Conservation (phyloP, 2,888 invertebrate genomes). For the Pandemis heparana region DNA sequence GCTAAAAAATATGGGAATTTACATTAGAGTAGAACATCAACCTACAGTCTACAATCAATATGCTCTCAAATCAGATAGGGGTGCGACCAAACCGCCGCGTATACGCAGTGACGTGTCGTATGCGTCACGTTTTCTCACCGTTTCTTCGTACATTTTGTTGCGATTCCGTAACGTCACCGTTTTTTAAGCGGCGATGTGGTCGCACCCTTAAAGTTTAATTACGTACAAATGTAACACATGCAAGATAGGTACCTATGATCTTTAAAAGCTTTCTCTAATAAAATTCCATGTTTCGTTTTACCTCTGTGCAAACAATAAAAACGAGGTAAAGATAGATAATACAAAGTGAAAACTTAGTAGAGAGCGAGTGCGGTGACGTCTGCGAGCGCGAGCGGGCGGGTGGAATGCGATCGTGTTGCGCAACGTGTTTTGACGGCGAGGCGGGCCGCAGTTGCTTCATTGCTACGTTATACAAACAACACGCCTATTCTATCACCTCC, state of each 20-base stretch:
- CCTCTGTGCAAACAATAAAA: conserved; percentile 33
- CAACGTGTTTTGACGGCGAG: conserved; percentile 74
- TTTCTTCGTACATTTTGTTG: too few relatives aligned
- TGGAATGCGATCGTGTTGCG: conserved; percentile 75
- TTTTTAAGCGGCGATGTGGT: too few relatives aligned
- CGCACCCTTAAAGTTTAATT: too few relatives aligned
- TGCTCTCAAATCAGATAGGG: not conserved
- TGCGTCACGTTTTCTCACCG: too few relatives aligned
- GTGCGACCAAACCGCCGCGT: too few relatives aligned
- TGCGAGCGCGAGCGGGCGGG: conserved; percentile 49
- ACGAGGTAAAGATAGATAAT: conserved; percentile 42
- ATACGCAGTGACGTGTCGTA: too few relatives aligned
- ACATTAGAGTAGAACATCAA: not conserved
- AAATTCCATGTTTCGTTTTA: conserved; percentile 23
- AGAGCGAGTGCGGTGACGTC: conserved; percentile 57
- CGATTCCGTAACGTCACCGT: too few relatives aligned
- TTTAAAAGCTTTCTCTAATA: not conserved
- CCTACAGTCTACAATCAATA: not conserved
- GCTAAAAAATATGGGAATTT: not conserved
- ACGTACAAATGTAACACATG: too few relatives aligned
- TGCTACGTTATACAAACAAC: conserved; percentile 39
- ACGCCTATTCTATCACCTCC: conserved; percentile 38
- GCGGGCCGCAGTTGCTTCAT: conserved; percentile 48
- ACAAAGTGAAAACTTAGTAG: conserved; percentile 53
- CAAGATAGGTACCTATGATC: too few relatives aligned